Evolutionary conservation across 2,113 vertebrate genomes (phyloP), one percentile per base, ranked within the genome.

Genomic region (Hucho hucho): DNA sequence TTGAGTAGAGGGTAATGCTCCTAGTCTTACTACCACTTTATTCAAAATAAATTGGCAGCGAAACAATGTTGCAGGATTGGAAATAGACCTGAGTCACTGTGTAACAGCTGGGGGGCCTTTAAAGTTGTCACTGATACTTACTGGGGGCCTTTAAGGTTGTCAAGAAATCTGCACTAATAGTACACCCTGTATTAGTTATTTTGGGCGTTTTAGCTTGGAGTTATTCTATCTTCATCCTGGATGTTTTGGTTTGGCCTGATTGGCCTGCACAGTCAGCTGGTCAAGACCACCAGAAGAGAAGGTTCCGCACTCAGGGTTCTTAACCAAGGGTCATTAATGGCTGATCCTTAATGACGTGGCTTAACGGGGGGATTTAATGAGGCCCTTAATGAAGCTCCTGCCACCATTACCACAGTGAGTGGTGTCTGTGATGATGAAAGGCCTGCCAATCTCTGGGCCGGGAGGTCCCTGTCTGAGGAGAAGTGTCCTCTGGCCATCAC

Each of bases 321-420:
- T 91, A 90, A 91, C 83, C 80, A 90, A 91, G 87, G 84, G 82
- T 83, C 87, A 86, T 90, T 93, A 89, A 92, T 89, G 90, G 90
- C 86, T 83, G 76, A 81, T 79, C 84, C 85, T 90, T 93, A 92
- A 93, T 83, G 81, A 89, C 84, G 83, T 76, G 78, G 88, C 89
- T 89, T 91, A 90, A 90, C 83, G 89, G 91, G 87, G 83, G 83
- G 88, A 85, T 87, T 90, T 93, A 93, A 93, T 89, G 90, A 93
- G 92, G 88, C 87, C 80, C 89, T 88, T 93, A 92, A 93, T 93
- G 92, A 93, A 92, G 88, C 91, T 87, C 86, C 70, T 79, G 84
- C 86, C 87, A 82, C 91, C 92, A 90, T 93, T 93, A 92, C 88
- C 81, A 83, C 87, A 79, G 82, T 80, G 83, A 88, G 83, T 47